These are phyloP conservation scores for Origma solitaria DNA, from an alignment of 2,113 vertebrate genomes.

Conservation along the genomic window DNA sequence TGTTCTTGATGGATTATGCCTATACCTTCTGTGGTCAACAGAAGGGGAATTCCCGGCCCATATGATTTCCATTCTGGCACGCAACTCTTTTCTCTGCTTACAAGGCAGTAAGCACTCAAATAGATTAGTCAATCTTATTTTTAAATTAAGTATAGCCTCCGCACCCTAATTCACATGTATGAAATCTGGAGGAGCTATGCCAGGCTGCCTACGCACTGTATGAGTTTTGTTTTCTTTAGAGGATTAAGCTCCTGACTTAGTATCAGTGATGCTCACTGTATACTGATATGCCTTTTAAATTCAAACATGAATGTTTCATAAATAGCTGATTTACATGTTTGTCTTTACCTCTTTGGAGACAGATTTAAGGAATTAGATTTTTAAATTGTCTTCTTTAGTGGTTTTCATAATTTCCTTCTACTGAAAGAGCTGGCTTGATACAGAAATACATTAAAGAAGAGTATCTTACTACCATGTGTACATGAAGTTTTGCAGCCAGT, in stretches of 20 bases:
- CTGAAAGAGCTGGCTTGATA: background rate
- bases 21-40: conserved; percentile 82
- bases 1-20: conserved; percentile 80
- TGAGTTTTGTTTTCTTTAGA: conserved; percentile 19
- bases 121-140: conserved; percentile 69
- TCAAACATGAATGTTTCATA: conserved; percentile 57
- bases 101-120: conserved; percentile 70
- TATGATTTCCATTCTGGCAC: conserved; percentile 79
- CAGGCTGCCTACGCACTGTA: conserved; percentile 39
- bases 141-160: conserved; percentile 51
- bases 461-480: background rate
- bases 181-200: conserved; percentile 30
- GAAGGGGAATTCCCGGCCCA: conserved; percentile 80
- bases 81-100: conserved; percentile 59
- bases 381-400: conserved; percentile 38
- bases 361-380: conserved; percentile 44
- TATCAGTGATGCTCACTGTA: conserved; percentile 34
- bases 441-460: background rate
- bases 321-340: conserved; percentile 61
- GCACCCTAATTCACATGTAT: conserved; percentile 8
- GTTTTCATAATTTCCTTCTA: conserved; percentile 32
- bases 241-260: conserved; percentile 54
- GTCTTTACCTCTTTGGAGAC: conserved; percentile 55
- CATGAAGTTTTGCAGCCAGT: background rate
- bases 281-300: conserved; percentile 61